Evolutionary conservation across 64 coral and sea anemone genomes (phyloP), one percentile per base, ranked within the genome.

Genomic region (Montipora foliosa): DNA sequence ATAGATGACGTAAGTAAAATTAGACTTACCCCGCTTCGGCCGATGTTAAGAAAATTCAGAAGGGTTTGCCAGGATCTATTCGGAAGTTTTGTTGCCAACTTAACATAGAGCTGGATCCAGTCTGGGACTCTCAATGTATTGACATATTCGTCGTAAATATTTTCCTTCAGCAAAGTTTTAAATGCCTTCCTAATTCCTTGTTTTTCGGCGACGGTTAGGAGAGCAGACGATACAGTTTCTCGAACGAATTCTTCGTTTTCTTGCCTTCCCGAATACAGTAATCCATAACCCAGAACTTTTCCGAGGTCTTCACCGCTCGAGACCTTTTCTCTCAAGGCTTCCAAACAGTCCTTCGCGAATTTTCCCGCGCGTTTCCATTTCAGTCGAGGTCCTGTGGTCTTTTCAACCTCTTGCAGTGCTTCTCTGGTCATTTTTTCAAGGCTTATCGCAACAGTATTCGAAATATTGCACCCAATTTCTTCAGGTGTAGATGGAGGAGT

Each of bases 51-150:
- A 51, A 76, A 89, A 25, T 77, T 89, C 22, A 76, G 87, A 59
- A 89, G 25, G 25, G 87, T 89, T 50, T 89, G 87, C 87, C 87
- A 77, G 0, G 70, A 89, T 20, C 72, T 67, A 47, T 89, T 74
- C 19, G 70, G 85, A 21, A 89, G 47, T 52, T 76, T 89, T 10
- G 53, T 66, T 11, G 68, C 12, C 51, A 75, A 25, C 59, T 89
- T 89, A 7, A 89, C 87, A 19, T 76, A 77, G 67, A 89, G 51
- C 69, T 89, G 70, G 9, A 90, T 77, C 88, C 88, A 90, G 59
- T 90, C 76, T 15, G 88, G 77, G 7, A 90, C 88, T 44, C 57
- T 90, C 25, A 90, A 47, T 4, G 76, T 53, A 61, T 48, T 59
- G 20, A 90, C 24, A 71, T 74, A 90, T 29, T 90, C n/a, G 29